Evolutionary conservation across 2,888 invertebrate species (phyloP), one percentile per base, ranked within the genome.

Genomic region (Nephrotoma appendiculata): DNA sequence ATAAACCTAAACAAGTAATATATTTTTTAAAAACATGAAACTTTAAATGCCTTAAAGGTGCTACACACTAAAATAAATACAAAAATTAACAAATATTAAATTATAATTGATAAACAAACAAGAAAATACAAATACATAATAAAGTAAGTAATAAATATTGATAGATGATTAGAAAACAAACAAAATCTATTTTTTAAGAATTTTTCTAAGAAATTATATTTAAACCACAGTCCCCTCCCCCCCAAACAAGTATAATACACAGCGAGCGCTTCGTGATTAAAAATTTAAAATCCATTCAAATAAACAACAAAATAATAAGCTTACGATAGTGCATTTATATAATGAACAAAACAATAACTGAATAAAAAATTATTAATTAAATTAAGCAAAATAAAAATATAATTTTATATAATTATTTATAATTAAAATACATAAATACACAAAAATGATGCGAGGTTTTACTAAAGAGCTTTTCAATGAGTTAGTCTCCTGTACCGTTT

Each of bases 11-110:
- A 31, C 31, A 85, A 86, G 19, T 48, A 31, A 86, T 41, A 48
- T 31, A 87, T 44, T 83, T 86, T 42, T 86, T 85, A 86, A 85
- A 86, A 52, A 19, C 31, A 31, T 45, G 41, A 43, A 87, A 42
- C 83, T 86, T 85, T 41, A 86, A 31, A 7, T 85, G 86, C 42
- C 15, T 48, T 87, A 86, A 86, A 86, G 86, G 86, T 86, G 86
- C 86, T 86, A 86, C n/a, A 86, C 71, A 71, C 71, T 71, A 71
- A 71, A 31, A 71, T 5, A 19, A 52, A 71, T 31, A 31, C 31
- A 71, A 19, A 71, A 71, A 71, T 71, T 71, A 71, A 71, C 31
- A 71, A 71, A 71, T 71, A 71, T 71, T 71, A 71, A 71, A 57
- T 57, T 57, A 57, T 57, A 15, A 57, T 15, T 57, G n/a, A 15